Conservation (phyloP, 1,140 invertebrate species). For the Drosophila mayri region DNA sequence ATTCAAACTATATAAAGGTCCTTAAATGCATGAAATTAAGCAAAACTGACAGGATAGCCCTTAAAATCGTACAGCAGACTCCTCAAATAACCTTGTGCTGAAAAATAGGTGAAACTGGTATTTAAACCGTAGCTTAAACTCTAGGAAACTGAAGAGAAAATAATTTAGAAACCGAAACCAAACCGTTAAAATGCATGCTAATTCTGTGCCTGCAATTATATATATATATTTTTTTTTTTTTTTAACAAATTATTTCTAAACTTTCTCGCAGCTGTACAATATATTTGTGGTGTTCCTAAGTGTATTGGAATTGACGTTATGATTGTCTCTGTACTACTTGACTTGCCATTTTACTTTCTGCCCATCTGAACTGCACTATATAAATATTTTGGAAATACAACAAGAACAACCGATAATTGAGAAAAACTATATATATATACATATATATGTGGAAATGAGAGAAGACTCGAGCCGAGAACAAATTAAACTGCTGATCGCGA, state of each 20-base stretch:
- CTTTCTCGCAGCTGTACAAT: conserved; percentile 19
- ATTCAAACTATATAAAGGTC: neutral
- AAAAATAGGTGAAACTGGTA: conserved; percentile 28
- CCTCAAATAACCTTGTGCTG: neutral
- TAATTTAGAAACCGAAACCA: neutral
- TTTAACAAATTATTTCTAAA: conserved; percentile 9
- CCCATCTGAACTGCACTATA: conserved; percentile 82
- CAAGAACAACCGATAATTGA: conserved; percentile 35
- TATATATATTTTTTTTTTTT: neutral
- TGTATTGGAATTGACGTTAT: conserved; percentile 47
- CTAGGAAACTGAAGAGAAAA: neutral
- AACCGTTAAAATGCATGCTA: conserved; percentile 23
- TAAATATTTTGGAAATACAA: conserved; percentile 63
- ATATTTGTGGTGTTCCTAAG: conserved; percentile 39
- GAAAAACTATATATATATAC: neutral
- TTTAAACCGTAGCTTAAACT: conserved; percentile 5
- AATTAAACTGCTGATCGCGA: conserved; percentile 35
- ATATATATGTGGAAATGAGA: conserved; percentile 12
- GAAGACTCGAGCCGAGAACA: conserved; percentile 21
- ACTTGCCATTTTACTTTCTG: conserved; percentile 84
- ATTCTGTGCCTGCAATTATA: conserved; percentile 16
- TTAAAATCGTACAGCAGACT: neutral
- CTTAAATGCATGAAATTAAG: conserved; percentile 4
- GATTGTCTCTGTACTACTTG: conserved; percentile 65
- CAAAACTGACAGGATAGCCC: neutral